Evolutionary conservation across 1,140 invertebrate species (phyloP).

Genomic region (Micrasema minimum): DNA sequence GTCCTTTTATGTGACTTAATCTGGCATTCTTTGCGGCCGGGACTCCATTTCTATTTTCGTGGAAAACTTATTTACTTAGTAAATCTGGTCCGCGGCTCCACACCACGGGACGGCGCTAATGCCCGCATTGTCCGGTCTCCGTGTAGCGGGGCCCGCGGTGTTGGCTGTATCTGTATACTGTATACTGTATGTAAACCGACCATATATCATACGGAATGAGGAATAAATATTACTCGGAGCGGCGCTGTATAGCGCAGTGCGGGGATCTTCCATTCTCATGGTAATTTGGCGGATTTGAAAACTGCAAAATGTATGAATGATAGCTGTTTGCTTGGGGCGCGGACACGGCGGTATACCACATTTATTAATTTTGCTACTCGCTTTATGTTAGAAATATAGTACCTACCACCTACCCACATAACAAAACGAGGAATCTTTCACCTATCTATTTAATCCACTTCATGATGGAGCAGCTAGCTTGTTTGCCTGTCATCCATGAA

Average conservation of each 20-base stretch:
- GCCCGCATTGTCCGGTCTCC: conserved; percentile 9
- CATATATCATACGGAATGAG: conserved; percentile 43
- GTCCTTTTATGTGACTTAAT: too few relatives aligned
- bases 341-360: not conserved
- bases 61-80: not conserved
- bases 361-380: conserved; percentile 23
- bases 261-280: conserved; percentile 50
- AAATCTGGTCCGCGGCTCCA: not conserved
- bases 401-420: too few relatives aligned
- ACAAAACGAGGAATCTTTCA: too few relatives aligned
- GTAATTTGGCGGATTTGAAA: conserved; percentile 51
- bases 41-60: not conserved
- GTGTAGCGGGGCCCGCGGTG: not conserved
- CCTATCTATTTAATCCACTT: too few relatives aligned
- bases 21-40: too few relatives aligned
- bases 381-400: too few relatives aligned
- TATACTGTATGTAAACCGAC: conserved; percentile 1
- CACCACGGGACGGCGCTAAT: too few relatives aligned
- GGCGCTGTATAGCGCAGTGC: conserved; percentile 34
- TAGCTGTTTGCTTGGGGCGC: conserved; percentile 26
- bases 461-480: too few relatives aligned
- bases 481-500: not conserved
- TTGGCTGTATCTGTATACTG: conserved; percentile 2
- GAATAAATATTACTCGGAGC: conserved; percentile 41
- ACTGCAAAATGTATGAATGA: conserved; percentile 49